These are phyloP conservation scores for Oscarella lobularis DNA, from an alignment of 37 sponge, comb jelly and placozoan species.

Conservation along the genomic window DNA sequence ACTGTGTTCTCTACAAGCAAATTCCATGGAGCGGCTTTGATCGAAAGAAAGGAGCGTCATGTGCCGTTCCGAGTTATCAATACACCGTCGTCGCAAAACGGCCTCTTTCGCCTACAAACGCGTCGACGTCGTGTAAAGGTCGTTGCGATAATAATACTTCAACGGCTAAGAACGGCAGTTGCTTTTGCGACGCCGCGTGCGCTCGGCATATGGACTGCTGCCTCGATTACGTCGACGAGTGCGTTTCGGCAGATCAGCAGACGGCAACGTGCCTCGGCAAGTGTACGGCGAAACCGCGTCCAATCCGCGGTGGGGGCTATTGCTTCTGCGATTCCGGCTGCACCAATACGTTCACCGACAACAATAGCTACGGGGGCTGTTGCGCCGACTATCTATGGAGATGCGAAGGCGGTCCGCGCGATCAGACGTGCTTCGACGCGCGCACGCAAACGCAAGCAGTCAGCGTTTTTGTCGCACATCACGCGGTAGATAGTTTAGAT, in stretches of 20 bases:
- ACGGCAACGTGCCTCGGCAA: constrained; percentile 15
- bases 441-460: constrained; percentile 28
- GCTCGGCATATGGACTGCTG: constrained; percentile 34
- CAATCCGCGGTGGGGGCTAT: constrained; percentile 25
- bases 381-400: constrained; percentile 22
- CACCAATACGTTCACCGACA: constrained; percentile 17
- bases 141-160: neutral
- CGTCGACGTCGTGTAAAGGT: neutral
- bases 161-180: neutral
- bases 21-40: too few relatives aligned
- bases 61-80: too few relatives aligned
- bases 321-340: constrained; percentile 28
- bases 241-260: neutral
- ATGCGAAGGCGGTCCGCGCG: neutral
- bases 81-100: neutral
- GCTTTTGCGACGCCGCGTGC: constrained; percentile 26
- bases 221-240: constrained; percentile 35
- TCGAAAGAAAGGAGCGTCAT: neutral
- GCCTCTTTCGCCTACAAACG: neutral
- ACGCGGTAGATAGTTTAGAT: neutral
- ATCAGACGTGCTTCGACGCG: constrained; percentile 25
- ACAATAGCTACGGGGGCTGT: constrained; percentile 35
- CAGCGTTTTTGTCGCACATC: constrained; percentile 25
- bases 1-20: neutral
- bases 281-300: constrained; percentile 2